Evolutionary conservation across 2,888 invertebrate species (phyloP).

Genomic region (Pheosia gnoma): DNA sequence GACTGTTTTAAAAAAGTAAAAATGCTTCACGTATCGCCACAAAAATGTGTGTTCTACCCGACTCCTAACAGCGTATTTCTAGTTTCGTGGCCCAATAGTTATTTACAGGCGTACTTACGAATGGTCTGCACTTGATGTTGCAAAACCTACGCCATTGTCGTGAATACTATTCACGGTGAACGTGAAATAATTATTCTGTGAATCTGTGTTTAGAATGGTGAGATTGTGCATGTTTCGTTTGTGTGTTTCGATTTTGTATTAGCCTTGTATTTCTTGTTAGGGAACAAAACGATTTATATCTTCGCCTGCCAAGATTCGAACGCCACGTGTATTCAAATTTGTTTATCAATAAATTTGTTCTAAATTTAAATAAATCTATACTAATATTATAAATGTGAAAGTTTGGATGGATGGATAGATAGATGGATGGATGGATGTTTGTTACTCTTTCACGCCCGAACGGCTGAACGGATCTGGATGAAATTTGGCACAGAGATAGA

Average conservation of each 20-base stretch:
- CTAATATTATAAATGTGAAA: too few relatives aligned
- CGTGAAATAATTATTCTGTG: constrained; percentile 48
- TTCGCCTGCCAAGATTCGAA: not conserved
- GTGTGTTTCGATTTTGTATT: not conserved
- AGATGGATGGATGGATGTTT: too few relatives aligned
- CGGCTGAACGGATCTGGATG: too few relatives aligned
- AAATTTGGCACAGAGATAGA: too few relatives aligned
- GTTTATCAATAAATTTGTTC: not conserved
- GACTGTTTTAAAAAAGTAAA: not conserved
- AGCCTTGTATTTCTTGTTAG: not conserved
- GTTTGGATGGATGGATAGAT: too few relatives aligned
- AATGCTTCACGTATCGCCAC: not conserved
- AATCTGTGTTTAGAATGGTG: constrained; percentile 29
- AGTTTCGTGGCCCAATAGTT: constrained; percentile 40
- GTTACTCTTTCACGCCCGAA: too few relatives aligned
- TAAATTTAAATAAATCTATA: not conserved
- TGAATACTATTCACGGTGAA: constrained; percentile 53
- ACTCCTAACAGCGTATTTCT: constrained; percentile 14
- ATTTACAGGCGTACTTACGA: constrained; percentile 52
- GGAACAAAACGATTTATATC: not conserved
- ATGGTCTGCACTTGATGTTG: constrained; percentile 52
- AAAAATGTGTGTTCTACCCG: constrained; percentile 14
- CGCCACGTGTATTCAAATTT: too few relatives aligned
- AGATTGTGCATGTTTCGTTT: constrained; percentile 16
- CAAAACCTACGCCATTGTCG: constrained; percentile 60